Conservation (phyloP, 2,888 invertebrate genomes). For the Dicyrtomina minuta region DNA sequence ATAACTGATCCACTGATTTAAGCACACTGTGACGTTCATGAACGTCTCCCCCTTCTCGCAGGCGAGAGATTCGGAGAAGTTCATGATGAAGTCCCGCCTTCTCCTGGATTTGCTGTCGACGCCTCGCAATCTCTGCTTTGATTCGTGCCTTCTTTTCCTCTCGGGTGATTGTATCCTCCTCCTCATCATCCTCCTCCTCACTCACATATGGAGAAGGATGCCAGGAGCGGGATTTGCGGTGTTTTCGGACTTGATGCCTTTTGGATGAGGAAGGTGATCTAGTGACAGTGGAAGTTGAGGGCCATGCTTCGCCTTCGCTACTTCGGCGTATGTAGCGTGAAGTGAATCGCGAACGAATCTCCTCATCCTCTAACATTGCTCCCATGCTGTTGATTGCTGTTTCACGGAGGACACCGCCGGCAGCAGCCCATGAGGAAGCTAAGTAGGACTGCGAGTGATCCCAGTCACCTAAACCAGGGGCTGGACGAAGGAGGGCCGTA, state of each 20-base stretch:
- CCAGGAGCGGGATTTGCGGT: slow-evolving; percentile 59
- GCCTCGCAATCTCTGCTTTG: slow-evolving; percentile 64
- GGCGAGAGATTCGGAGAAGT: slow-evolving; percentile 58
- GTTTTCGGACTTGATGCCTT: slow-evolving; percentile 54
- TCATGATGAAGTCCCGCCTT: slow-evolving; percentile 62
- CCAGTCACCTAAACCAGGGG: slow-evolving; percentile 54
- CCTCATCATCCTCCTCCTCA: slow-evolving; percentile 56
- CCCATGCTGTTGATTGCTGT: slow-evolving; percentile 57
- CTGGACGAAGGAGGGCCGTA: slow-evolving; percentile 49
- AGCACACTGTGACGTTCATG: slow-evolving; percentile 55
- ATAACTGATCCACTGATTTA: slow-evolving; percentile 57
- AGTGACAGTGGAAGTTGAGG: slow-evolving; percentile 18
- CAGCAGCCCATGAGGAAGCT: slow-evolving; percentile 56
- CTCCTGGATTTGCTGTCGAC: slow-evolving; percentile 64
- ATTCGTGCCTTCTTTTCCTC: slow-evolving; percentile 64
- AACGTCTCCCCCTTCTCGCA: slow-evolving; percentile 51
- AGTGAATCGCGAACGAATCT: slow-evolving; percentile 45
- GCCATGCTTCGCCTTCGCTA: slow-evolving; percentile 52
- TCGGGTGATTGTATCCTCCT: slow-evolving; percentile 61
- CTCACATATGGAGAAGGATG: slow-evolving; percentile 61
- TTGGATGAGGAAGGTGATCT: slow-evolving; percentile 38
- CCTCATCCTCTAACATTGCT: slow-evolving; percentile 54
- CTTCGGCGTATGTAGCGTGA: slow-evolving; percentile 49
- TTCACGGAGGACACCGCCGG: slow-evolving; percentile 56
- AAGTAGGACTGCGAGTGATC: slow-evolving; percentile 57